phyloP scores from a whole-genome alignment of 2,888 invertebrate genomes.

The Scaptomyza parva region DNA sequence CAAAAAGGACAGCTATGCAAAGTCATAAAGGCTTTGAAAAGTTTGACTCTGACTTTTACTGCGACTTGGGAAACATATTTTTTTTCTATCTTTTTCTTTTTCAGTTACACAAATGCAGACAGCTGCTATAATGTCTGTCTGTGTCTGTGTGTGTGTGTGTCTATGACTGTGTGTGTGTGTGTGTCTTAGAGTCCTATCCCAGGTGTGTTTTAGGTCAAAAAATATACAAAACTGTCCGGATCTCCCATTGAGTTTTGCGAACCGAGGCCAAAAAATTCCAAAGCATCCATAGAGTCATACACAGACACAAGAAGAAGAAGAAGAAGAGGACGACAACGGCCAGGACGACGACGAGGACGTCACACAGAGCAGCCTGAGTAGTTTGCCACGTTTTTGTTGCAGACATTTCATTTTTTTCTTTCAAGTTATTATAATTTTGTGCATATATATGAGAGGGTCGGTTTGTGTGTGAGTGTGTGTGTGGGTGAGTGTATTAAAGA shows the following conservation, averaged over 20 bases:
- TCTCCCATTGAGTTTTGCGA: no score
- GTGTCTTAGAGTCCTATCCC: no score
- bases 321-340: no score
- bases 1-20: no score
- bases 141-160: background rate
- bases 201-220: background rate
- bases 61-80: conserved; percentile 40
- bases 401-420: background rate
- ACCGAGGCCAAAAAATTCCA: no score
- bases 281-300: no score
- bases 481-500: background rate
- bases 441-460: no score
- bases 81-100: conserved; percentile 12
- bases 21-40: no score
- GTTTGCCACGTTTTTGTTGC: conserved; percentile 2
- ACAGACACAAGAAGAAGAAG: no score
- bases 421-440: no score
- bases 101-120: conserved; percentile 5
- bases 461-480: no score
- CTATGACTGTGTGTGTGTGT: background rate
- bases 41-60: conserved; percentile 50
- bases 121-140: background rate
- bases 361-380: background rate
- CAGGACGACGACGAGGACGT: background rate
- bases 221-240: background rate